Percentiles rank a stretch among this genome's conserved stretches.
phyloP scores from a whole-genome alignment of 1,140 invertebrate genomes.

The Lepidostoma basale region DNA sequence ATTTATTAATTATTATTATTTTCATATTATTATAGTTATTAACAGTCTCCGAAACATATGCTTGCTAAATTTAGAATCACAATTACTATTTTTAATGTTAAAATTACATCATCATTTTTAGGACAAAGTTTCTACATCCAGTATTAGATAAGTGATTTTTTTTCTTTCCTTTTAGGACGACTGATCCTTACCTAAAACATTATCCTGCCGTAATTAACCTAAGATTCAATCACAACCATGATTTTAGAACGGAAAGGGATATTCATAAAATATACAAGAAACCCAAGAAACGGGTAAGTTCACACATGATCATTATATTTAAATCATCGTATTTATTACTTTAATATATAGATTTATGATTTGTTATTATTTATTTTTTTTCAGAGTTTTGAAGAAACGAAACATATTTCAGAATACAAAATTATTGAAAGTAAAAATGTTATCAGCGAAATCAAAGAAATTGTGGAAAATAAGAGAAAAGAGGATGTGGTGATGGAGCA shows the following conservation, averaged over 20 bases:
- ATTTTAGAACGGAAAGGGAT: conserved; percentile 15
- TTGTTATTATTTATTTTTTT: neutral
- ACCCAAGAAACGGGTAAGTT: conserved; percentile 14
- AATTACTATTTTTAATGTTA: too few species aligned
- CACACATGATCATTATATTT: neutral
- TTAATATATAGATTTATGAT: neutral
- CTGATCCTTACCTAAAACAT: conserved; percentile 13
- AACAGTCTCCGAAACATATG: too few species aligned
- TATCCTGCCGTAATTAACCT: conserved; percentile 25
- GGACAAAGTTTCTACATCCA: too few species aligned
- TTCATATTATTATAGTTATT: too few species aligned
- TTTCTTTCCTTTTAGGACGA: conserved; percentile 5
- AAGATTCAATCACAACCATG: conserved; percentile 19
- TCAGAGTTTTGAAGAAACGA: too few species aligned
- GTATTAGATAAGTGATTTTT: too few species aligned
- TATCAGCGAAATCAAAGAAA: conserved; percentile 10
- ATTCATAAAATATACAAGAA: conserved; percentile 16
- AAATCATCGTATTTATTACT: too few species aligned
- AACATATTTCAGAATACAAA: too few species aligned
- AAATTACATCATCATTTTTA: too few species aligned
- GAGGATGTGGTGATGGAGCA: neutral
- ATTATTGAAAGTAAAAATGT: conserved; percentile 1
- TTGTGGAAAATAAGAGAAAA: neutral
- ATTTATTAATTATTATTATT: too few species aligned
- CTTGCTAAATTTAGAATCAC: too few species aligned